phyloP scores from a whole-genome alignment of 2,888 invertebrate genomes.

The Zhuqinia jingwanae region DNA sequence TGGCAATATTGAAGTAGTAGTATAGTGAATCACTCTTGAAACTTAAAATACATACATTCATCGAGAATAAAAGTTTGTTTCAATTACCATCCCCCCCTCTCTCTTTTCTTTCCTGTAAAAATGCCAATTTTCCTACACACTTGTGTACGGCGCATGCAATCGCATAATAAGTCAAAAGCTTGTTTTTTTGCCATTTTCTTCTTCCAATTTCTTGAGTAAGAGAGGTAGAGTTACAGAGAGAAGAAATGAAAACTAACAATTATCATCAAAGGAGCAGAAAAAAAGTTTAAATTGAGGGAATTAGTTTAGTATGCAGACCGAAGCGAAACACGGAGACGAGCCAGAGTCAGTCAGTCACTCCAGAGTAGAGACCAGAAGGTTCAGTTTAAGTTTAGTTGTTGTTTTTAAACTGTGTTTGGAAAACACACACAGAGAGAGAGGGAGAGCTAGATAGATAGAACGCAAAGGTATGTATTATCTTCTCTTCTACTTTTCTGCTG shows the following conservation, averaged over 20 bases:
- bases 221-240: neutral
- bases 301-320: slow-evolving; percentile 71
- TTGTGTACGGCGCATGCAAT: slow-evolving; percentile 53
- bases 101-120: neutral
- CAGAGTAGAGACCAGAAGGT: too few species aligned
- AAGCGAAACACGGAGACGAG: slow-evolving; percentile 59
- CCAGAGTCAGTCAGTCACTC: slow-evolving; percentile 3
- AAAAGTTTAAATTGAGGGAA: slow-evolving; percentile 64
- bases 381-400: neutral
- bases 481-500: neutral
- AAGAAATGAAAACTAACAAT: slow-evolving; percentile 31
- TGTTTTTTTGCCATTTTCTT: slow-evolving; percentile 43
- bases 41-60: neutral
- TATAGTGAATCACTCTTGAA: neutral
- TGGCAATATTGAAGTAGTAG: neutral
- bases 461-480: too few species aligned
- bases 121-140: slow-evolving; percentile 45
- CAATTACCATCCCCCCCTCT: slow-evolving; percentile 17
- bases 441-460: too few species aligned
- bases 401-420: too few species aligned
- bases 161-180: slow-evolving; percentile 19
- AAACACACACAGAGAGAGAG: neutral
- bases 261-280: slow-evolving; percentile 36
- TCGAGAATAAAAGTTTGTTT: slow-evolving; percentile 19
- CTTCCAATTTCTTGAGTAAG: slow-evolving; percentile 6